Evolutionary conservation across 2,888 invertebrate species (phyloP), one percentile per base, ranked within the genome.

Genomic region (Microchrysa polita): DNA sequence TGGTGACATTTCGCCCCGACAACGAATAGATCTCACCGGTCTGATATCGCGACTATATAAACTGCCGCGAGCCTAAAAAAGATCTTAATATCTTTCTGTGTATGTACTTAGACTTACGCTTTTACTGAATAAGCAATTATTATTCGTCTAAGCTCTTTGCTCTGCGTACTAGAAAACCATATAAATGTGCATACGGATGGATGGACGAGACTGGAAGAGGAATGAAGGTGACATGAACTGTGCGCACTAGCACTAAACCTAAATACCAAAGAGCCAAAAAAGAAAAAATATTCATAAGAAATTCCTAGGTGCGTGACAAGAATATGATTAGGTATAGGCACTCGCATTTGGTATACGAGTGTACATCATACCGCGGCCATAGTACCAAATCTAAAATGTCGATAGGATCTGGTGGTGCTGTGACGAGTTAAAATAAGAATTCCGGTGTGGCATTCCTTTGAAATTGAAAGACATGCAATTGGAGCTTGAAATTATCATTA

Each of bases 401-500:
- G 10, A 20, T 16, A 55, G n/a, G n/a, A n/a, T n/a, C n/a, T n/a
- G n/a, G n/a, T n/a, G n/a, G n/a, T n/a, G n/a, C n/a, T n/a, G n/a
- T n/a, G n/a, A n/a, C 16, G 18, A 55, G 18, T 5, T 10, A 18
- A 55, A 55, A 55, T 55, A 55, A 55, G 18, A 55, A 20, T 55
- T 18, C 16, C 12, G 5, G n/a, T 34, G 27, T 5, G 27, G 27
- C 27, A 34, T 34, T 34, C 27, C 7, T 34, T 34, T 34, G 27
- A 34, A 34, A 34, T 5, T 34, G 27, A 34, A 34, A 34, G 27
- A 34, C 27, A 10, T 55, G 55, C 55, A 55, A 55, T 55, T 55
- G 55, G 55, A 20, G 55, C 55, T 55, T 55, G 55, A 55, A 55
- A 55, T 55, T n/a, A n/a, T n/a, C n/a, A n/a, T n/a, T n/a, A n/a